Base-by-base conservation (phyloP, 2,888 invertebrate genomes). In the Diplolepis rosae region DNA sequence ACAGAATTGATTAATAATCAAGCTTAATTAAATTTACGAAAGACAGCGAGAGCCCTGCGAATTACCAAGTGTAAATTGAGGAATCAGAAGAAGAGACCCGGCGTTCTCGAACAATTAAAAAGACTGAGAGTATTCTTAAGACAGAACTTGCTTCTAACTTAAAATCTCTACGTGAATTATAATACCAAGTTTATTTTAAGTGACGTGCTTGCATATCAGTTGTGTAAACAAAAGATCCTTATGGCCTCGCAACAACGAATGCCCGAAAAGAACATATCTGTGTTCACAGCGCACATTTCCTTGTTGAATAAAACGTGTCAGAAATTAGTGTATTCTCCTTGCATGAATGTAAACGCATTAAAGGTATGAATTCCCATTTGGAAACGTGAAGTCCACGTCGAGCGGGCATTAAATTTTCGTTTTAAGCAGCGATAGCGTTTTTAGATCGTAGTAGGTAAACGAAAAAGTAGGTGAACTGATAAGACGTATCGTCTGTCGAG, bases 401-500 rank as follows among this genome's bases (percentile, higher is more conserved):
- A 32, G 30, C 11, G n/a, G 45, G 28, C 27, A 66, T 28, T 32
- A 56, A 30, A 32, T 51, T 54, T 15, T 35, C 9, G 35, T 51
- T 51, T 28, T 13, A 13, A 28, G 11, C 51, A 54, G 54, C 39
- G 50, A 54, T 54, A 61, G 61, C 50, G 11, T 50, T 51, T 52
- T 69, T 51, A 61, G 48, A 68, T 68, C 54, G 68, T 65, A 52
- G 68, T 50, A 66, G 66, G 65, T 52, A 71, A 18, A 70, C 39
- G 70, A 69, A 78, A n/a, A 78, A 77, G 77, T 78, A 77, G 77
- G 75, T 77, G 68, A 67, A 80, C 81, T 77, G 84, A 85, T 86
- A 85, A 77, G 70, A 69, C 79, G 71, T 83, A 84, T 82, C 73
- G 74, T 77, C n/a, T 74, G 74, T 69, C 73, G 70, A 77, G 72